Percentiles rank a stretch among this genome's conserved stretches.
Conservation (phyloP, 2,113 vertebrate genomes). For the Indri indri region DNA sequence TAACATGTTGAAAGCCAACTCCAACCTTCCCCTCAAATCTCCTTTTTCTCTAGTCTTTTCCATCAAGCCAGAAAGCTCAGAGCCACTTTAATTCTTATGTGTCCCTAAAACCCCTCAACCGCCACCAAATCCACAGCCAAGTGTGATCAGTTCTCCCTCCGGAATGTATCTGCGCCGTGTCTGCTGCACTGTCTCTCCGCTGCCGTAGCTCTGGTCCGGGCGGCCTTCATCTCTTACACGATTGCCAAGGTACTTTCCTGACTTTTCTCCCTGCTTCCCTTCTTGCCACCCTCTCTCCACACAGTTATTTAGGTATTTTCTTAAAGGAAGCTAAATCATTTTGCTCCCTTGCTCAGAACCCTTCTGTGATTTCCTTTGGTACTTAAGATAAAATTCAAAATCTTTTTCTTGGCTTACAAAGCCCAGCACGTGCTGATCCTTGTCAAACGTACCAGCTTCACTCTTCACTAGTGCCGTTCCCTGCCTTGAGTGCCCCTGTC, state of each 20-base stretch:
- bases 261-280: background rate
- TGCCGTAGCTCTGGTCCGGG: no score
- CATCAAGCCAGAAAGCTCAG: background rate
- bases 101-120: background rate
- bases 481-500: background rate
- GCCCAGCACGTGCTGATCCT: background rate
- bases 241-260: background rate
- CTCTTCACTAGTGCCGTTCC: background rate
- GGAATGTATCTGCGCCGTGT: background rate
- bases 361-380: background rate
- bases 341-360: background rate
- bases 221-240: background rate
- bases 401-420: background rate
- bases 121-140: background rate
- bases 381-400: background rate
- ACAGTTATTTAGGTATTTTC: background rate
- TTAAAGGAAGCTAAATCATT: background rate
- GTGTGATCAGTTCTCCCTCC: background rate
- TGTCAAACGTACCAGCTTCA: background rate
- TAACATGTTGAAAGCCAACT: background rate
- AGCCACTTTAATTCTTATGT: background rate
- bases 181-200: accelerated
- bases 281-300: background rate
- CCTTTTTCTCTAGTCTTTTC: background rate
- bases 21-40: background rate